Evolutionary conservation across 2,113 vertebrate species (phyloP).

Genomic region (Campylorhamphus procurvoides): DNA sequence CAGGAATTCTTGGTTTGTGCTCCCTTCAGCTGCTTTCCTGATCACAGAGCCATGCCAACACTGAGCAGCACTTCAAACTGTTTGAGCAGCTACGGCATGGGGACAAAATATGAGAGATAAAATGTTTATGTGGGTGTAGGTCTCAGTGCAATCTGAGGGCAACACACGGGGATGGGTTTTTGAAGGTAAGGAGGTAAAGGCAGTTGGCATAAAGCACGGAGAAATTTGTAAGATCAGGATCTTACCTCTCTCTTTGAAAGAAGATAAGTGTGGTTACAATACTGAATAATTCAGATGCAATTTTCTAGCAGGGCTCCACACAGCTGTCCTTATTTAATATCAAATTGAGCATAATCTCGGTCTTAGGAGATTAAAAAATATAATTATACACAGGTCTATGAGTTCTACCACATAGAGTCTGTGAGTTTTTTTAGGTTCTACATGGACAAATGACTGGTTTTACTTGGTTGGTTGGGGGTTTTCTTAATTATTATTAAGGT

Average conservation of each 20-base stretch:
- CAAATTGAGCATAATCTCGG: not conserved
- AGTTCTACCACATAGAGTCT: not conserved
- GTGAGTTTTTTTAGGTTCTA: not conserved
- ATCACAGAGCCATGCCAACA: not conserved
- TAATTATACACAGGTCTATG: not conserved
- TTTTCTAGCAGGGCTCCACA: not conserved
- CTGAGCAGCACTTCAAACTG: not conserved
- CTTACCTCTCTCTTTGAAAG: not conserved
- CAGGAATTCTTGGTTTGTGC: not conserved
- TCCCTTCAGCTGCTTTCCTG: not conserved
- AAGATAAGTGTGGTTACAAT: not conserved
- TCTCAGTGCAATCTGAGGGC: not conserved
- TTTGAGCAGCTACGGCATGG: not conserved
- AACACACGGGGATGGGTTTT: not conserved
- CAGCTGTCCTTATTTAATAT: not conserved
- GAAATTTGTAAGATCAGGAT: not conserved
- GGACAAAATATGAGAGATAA: not conserved
- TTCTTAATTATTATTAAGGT: not conserved
- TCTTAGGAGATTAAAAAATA: not conserved
- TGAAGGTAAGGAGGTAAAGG: not conserved
- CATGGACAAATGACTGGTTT: not conserved
- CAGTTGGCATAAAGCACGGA: not conserved
- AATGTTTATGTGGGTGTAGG: not conserved
- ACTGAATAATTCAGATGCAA: slow-evolving; percentile 38
- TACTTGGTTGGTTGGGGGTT: not conserved